Conservation (phyloP, 1,140 invertebrate genomes). For the Globodera rostochiensis region DNA sequence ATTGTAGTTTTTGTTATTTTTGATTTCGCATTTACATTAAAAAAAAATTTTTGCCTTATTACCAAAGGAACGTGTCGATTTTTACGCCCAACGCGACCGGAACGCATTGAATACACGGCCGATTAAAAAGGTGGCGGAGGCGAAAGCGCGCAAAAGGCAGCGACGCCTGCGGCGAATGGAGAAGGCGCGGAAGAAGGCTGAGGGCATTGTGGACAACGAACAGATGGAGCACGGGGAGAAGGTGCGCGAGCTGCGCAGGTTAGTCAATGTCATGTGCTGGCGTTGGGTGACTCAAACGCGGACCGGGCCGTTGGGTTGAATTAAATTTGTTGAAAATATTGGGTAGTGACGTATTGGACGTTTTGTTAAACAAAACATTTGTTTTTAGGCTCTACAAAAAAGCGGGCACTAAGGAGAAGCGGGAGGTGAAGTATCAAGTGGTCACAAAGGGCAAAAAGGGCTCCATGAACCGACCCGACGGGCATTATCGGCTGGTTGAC, state of each 20-base stretch:
- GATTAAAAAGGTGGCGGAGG: constrained; percentile 97
- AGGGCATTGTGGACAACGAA: constrained; percentile 83
- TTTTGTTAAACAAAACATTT: constrained; percentile 23
- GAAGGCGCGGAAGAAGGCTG: constrained; percentile 91
- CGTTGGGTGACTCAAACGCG: not conserved
- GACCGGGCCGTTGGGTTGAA: not conserved
- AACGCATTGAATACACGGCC: constrained; percentile 88
- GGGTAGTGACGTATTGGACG: no score
- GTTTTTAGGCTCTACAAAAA: constrained; percentile 84
- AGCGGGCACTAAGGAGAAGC: constrained; percentile 74
- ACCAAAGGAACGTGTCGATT: constrained; percentile 68
- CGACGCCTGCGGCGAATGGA: constrained; percentile 77
- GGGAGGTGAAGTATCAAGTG: constrained; percentile 90
- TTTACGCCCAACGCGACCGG: constrained; percentile 70
- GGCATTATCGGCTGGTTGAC: constrained; percentile 91
- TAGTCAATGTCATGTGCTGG: constrained; percentile 66
- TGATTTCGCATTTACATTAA: no score
- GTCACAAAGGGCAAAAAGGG: constrained; percentile 83
- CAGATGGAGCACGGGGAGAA: constrained; percentile 90
- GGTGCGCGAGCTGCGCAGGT: constrained; percentile 84
- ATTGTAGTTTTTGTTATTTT: no score
- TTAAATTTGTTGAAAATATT: not conserved
- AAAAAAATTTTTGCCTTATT: not conserved
- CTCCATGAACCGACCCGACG: constrained; percentile 79
- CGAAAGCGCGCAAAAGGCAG: constrained; percentile 94